phyloP scores from a whole-genome alignment of 2,888 invertebrate species.

The Myathropa florea region DNA sequence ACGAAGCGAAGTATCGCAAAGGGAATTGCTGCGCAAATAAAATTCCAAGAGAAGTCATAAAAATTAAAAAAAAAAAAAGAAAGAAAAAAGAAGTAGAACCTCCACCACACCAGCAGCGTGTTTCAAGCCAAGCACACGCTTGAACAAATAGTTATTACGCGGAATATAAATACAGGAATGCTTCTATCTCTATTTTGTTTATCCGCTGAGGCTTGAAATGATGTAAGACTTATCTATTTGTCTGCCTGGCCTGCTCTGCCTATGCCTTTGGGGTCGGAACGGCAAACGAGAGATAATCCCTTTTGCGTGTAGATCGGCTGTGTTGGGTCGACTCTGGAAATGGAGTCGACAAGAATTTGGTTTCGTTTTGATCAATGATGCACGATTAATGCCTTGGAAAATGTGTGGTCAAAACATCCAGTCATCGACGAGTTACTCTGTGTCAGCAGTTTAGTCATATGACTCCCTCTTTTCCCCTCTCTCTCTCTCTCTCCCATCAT shows the following conservation, averaged over 20 bases:
- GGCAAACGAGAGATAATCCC: conserved; percentile 27
- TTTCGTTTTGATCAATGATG: conserved; percentile 54
- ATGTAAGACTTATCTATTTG: conserved; percentile 30
- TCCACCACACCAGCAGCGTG: background rate
- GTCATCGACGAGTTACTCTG: background rate
- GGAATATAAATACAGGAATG: conserved; percentile 55
- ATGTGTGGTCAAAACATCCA: background rate
- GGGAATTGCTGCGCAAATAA: conserved; percentile 54
- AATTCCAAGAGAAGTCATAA: conserved; percentile 37
- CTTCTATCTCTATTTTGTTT: conserved; percentile 51
- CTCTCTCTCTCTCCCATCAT: background rate
- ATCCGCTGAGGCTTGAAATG: conserved; percentile 65
- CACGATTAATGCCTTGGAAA: conserved; percentile 29
- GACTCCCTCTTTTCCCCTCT: background rate
- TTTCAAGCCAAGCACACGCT: conserved; percentile 49
- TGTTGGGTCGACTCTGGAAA: background rate
- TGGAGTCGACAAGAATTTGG: conserved; percentile 15
- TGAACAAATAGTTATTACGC: conserved; percentile 64
- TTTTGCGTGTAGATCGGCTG: conserved; percentile 4
- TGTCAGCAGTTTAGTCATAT: conserved; percentile 7
- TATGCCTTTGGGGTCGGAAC: background rate
- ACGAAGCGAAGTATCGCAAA: conserved; percentile 36
- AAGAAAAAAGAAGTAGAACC: background rate
- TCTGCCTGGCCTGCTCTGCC: background rate
- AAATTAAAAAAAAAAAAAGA: conserved; percentile 34